phyloP scores from a whole-genome alignment of 2,113 vertebrate genomes.

The Hassar affinis region DNA sequence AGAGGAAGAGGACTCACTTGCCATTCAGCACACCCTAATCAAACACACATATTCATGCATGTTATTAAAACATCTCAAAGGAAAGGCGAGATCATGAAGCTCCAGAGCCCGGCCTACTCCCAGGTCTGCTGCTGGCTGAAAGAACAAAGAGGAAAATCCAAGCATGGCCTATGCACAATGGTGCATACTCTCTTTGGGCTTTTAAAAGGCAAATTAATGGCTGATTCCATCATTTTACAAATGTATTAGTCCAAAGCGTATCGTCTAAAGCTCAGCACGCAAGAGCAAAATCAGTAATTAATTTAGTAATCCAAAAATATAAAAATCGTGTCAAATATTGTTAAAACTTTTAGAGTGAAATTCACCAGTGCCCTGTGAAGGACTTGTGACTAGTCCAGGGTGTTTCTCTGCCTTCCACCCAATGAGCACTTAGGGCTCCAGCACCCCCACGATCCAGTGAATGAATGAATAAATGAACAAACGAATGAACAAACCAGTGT shows the following conservation, averaged over 20 bases:
- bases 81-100: conserved; percentile 27
- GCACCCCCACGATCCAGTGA: too few species aligned
- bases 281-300: neutral
- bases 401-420: too few species aligned
- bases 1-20: conserved; percentile 8
- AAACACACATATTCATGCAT: conserved; percentile 33
- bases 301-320: neutral
- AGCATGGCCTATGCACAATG: neutral
- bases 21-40: conserved; percentile 35
- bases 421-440: too few species aligned
- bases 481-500: neutral
- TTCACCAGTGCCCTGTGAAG: neutral
- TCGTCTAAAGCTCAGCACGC: neutral
- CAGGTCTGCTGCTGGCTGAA: conserved; percentile 12
- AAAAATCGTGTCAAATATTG: neutral
- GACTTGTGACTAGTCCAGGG: too few species aligned
- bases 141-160: conserved; percentile 16
- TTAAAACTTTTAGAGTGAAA: neutral
- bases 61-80: conserved; percentile 36
- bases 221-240: neutral
- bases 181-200: neutral
- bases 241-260: neutral
- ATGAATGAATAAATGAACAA: too few species aligned
- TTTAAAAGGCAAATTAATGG: neutral
- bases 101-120: neutral